Evolutionary conservation across 2,888 invertebrate species (phyloP).

Genomic region (Dryobota labecula): DNA sequence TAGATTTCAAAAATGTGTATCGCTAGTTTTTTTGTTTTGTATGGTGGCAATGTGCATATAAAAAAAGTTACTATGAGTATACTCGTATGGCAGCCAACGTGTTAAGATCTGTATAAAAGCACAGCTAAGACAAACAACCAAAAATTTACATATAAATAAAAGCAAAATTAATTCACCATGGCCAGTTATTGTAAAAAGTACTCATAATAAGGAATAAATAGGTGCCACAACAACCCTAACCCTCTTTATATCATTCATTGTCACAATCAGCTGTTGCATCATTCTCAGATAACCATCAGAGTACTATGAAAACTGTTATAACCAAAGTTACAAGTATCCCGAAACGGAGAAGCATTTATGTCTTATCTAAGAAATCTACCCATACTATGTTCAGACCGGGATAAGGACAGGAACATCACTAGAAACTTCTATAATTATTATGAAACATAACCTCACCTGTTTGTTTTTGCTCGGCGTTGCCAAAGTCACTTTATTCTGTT

Average conservation of each 20-base stretch:
- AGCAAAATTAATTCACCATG: background rate
- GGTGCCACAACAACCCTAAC: background rate
- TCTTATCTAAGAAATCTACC: background rate
- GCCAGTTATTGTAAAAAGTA: background rate
- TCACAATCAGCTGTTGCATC: slow-evolving; percentile 56
- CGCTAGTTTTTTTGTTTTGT: no score
- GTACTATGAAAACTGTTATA: background rate
- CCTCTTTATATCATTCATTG: background rate
- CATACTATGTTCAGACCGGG: background rate
- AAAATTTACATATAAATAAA: background rate
- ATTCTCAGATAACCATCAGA: slow-evolving; percentile 12
- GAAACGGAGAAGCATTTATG: background rate
- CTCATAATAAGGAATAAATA: background rate
- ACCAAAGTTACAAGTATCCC: background rate
- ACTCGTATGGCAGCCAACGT: no score
- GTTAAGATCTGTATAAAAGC: background rate
- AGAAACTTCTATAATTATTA: slow-evolving; percentile 56
- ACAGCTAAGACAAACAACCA: background rate
- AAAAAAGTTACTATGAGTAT: no score
- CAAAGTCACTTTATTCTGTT: slow-evolving; percentile 85
- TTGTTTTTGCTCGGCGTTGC: slow-evolving; percentile 74
- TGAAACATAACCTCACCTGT: slow-evolving; percentile 78
- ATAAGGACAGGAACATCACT: slow-evolving; percentile 10
- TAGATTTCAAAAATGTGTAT: no score
- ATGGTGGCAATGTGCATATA: no score